These are phyloP conservation scores for Hippopotamyrus pictus DNA, from an alignment of 2,797 vertebrate genomes.

Conservation along the genomic window DNA sequence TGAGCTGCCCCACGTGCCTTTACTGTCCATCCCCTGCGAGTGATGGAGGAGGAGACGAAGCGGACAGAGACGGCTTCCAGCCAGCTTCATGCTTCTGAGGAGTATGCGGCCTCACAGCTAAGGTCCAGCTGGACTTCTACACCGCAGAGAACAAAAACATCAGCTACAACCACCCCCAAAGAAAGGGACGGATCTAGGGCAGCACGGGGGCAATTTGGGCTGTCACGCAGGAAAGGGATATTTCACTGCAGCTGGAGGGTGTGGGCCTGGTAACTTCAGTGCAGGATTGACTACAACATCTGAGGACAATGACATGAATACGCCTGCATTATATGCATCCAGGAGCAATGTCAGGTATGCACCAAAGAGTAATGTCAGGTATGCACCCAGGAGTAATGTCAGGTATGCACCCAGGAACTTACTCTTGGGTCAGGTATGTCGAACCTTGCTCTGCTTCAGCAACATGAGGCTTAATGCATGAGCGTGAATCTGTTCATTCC, in stretches of 20 bases:
- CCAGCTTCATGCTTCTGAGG: slow-evolving; percentile 38
- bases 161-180: not conserved
- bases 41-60: slow-evolving; percentile 38
- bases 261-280: not conserved
- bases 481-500: not conserved
- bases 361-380: not conserved
- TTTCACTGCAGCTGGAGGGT: not conserved
- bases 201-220: not conserved
- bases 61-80: slow-evolving; percentile 18
- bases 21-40: slow-evolving; percentile 26
- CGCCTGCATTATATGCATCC: not conserved
- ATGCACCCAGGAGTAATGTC: not conserved
- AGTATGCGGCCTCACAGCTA: slow-evolving; percentile 19
- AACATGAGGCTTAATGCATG: not conserved
- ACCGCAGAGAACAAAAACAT: not conserved
- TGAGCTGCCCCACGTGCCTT: slow-evolving; percentile 11
- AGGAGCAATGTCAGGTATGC: not conserved
- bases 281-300: not conserved
- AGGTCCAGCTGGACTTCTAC: not conserved
- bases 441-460: not conserved
- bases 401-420: not conserved
- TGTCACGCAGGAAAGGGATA: not conserved
- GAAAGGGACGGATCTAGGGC: not conserved
- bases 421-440: not conserved
- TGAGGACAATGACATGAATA: not conserved